phyloP scores from a whole-genome alignment of 2,797 vertebrate species.

The Anguilla pacifica region DNA sequence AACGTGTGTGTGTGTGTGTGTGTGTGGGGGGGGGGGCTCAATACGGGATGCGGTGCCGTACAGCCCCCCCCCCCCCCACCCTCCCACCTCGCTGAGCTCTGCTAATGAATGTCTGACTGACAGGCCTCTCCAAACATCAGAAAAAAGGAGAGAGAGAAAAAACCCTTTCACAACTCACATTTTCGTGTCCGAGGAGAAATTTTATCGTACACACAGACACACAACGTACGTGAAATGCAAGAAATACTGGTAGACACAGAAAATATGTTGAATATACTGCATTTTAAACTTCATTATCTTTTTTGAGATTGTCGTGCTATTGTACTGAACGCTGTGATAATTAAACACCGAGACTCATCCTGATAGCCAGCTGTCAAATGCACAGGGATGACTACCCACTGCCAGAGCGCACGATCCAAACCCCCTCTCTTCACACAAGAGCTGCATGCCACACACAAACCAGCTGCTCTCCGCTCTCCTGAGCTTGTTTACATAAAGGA shows the following conservation, averaged over 20 bases:
- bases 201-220: not conserved
- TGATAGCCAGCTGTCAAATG: not conserved
- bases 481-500: slow-evolving; percentile 3
- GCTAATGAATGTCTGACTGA: slow-evolving; percentile 11
- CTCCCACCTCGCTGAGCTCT: not conserved
- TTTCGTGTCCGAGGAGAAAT: not conserved
- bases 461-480: not conserved
- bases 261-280: not conserved
- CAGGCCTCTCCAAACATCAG: not conserved
- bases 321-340: not conserved
- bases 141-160: not conserved
- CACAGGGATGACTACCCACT: not conserved
- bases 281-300: not conserved
- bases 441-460: not conserved
- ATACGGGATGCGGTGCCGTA: not conserved
- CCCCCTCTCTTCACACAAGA: not conserved
- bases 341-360: not conserved
- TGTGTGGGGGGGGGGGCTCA: not conserved
- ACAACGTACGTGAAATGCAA: not conserved
- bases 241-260: not conserved
- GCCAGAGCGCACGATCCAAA: not conserved
- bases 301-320: not conserved
- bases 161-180: not conserved
- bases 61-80: not conserved
- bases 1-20: too few relatives aligned